Percentiles rank a stretch among this genome's conserved stretches.
phyloP scores from a whole-genome alignment of 2,797 vertebrate genomes.

The Pangasius larnaudii region DNA sequence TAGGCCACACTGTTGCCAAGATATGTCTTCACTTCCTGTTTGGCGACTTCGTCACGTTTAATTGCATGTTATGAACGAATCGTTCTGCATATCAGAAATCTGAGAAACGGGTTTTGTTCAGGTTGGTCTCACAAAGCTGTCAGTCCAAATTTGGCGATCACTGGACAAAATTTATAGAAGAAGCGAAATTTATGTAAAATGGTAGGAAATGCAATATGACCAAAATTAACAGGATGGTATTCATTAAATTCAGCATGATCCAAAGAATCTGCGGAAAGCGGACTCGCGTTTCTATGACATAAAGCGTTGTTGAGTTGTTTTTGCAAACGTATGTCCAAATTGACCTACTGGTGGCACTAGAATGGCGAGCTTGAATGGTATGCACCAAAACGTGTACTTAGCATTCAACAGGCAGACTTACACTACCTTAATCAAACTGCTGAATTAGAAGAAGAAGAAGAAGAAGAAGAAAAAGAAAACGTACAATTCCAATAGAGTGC shows the following conservation, averaged over 20 bases:
- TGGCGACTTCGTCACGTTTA: background rate
- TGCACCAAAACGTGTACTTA: background rate
- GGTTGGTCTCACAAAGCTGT: background rate
- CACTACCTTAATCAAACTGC: background rate
- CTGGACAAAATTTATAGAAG: background rate
- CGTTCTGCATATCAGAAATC: background rate
- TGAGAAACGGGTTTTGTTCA: background rate
- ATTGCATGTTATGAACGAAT: background rate
- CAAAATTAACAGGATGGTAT: background rate
- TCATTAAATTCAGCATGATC: background rate
- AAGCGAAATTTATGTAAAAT: background rate
- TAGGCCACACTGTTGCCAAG: background rate
- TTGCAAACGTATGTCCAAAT: background rate
- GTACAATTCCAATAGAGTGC: background rate
- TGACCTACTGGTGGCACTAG: background rate
- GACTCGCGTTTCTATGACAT: background rate
- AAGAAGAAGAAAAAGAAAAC: background rate
- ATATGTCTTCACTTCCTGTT: background rate
- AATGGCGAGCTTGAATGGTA: no score
- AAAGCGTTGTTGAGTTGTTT: background rate
- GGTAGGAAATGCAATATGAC: background rate
- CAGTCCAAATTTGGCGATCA: background rate
- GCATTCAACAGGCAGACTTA: background rate
- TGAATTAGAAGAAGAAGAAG: background rate
- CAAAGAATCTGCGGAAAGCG: background rate